These are phyloP conservation scores for Agriotes lineatus DNA, from an alignment of 2,888 invertebrate genomes.

Conservation along the genomic window DNA sequence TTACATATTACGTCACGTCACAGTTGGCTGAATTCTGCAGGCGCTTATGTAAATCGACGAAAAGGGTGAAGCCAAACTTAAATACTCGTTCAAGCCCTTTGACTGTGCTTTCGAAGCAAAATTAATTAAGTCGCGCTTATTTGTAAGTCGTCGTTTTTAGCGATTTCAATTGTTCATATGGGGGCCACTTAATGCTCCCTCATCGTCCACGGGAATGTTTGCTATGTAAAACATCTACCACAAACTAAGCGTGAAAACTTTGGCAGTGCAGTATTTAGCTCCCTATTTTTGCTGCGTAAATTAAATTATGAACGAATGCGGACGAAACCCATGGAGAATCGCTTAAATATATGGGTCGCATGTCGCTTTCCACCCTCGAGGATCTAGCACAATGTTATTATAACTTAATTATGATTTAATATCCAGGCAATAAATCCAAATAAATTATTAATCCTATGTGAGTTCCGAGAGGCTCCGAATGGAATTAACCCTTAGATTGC, in stretches of 20 bases:
- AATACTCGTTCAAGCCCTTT: no score
- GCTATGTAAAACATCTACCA: neutral
- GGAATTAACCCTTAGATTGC: neutral
- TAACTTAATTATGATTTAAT: constrained; percentile 30
- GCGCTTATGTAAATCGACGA: constrained; percentile 29
- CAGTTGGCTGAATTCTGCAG: constrained; percentile 30
- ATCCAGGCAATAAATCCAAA: constrained; percentile 20
- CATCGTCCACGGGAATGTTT: neutral
- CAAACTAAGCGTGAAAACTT: neutral
- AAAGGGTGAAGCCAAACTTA: constrained; percentile 18
- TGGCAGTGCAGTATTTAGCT: neutral
- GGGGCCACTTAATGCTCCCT: constrained; percentile 20
- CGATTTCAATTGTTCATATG: constrained; percentile 3
- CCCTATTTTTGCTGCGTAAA: neutral
- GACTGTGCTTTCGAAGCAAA: no score
- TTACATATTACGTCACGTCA: constrained; percentile 36
- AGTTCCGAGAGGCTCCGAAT: neutral
- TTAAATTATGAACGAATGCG: constrained; percentile 1
- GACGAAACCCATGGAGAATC: constrained; percentile 3
- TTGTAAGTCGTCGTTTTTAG: no score
- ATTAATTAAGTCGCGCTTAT: no score
- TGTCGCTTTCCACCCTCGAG: constrained; percentile 21
- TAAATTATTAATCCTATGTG: constrained; percentile 29
- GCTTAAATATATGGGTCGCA: constrained; percentile 21
- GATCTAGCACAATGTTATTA: constrained; percentile 12